A percentile compares a stretch with the other conserved stretches of the same genome.
phyloP scores from a whole-genome alignment of 1,140 invertebrate genomes.

The Dreissena rostriformis region DNA sequence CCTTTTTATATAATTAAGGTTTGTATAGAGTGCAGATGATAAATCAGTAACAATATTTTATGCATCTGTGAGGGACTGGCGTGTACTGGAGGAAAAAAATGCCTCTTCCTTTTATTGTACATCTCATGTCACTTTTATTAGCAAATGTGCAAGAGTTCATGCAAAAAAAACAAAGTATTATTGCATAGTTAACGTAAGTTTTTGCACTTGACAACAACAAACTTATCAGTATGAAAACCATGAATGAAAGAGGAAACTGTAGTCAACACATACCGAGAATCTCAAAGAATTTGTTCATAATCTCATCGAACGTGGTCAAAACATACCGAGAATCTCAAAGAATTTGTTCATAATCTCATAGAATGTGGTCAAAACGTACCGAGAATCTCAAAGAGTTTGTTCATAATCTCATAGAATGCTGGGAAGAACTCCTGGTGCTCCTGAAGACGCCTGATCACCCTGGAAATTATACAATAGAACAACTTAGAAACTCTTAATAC shows the following conservation, averaged over 20 bases:
- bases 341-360: slow-evolving; percentile 75
- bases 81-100: background rate
- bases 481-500: no score
- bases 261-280: slow-evolving; percentile 76
- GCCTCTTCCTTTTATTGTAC: no score
- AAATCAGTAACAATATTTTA: background rate
- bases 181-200: no score
- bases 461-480: no score
- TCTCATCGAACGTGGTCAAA: slow-evolving; percentile 77
- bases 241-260: no score
- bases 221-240: no score
- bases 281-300: slow-evolving; percentile 77
- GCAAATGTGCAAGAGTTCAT: no score
- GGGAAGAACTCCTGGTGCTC: slow-evolving; percentile 78
- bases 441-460: slow-evolving; percentile 76
- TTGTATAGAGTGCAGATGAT: no score
- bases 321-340: slow-evolving; percentile 78
- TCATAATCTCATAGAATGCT: slow-evolving; percentile 76
- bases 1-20: background rate
- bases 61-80: background rate
- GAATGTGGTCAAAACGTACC: slow-evolving; percentile 75
- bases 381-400: slow-evolving; percentile 77
- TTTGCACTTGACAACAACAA: no score
- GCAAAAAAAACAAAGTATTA: no score
- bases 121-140: no score